Base-by-base conservation (phyloP, 2,888 invertebrate species). In the Agrypnus murinus region DNA sequence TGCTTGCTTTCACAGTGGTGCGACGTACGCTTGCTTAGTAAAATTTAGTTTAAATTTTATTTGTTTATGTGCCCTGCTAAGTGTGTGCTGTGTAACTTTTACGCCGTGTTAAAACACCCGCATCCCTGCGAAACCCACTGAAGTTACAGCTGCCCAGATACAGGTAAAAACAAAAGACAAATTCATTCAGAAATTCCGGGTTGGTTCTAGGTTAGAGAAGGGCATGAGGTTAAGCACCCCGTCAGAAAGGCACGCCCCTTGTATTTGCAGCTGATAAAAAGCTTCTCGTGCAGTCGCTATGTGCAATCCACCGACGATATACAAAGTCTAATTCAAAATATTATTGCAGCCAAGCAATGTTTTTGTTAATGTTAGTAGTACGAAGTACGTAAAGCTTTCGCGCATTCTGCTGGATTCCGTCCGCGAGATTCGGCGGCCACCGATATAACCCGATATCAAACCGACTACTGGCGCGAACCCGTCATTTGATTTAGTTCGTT, bases 1-100 rank as follows among this genome's bases (percentile, higher is more conserved):
- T 90, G 90, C 90, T 90, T 89, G 90, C 90, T 85, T 90, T 87
- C 89, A 89, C 89, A 89, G 89, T 88, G 89, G 89, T 90, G 88
- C 89, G 89, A 84, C 84, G 83, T 84, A 81, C 79, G 85, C 85
- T 85, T 85, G 84, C 84, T 85, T 85, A 82, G 84, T 85, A 84
- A 83, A 84, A 82, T 84, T 85, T 84, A 83, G 81, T 84, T 84
- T 81, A 77, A 81, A 81, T 84, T 84, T 84, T 81, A 84, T 84
- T 85, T 85, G 82, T 85, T 85, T 84, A 81, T 83, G 84, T 85
- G 84, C 83, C 82, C 82, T 79, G 84, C 84, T 81, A 82, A 82
- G 79, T 81, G 83, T 84, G 84, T 83, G 83, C 80, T 80, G 80
- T 83, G 78, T 80, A 79, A 76, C 75, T 80, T 78, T 74, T 75